Evolutionary conservation across 64 coral and sea anemone genomes (phyloP).

Genomic region (Trachythela sp.): DNA sequence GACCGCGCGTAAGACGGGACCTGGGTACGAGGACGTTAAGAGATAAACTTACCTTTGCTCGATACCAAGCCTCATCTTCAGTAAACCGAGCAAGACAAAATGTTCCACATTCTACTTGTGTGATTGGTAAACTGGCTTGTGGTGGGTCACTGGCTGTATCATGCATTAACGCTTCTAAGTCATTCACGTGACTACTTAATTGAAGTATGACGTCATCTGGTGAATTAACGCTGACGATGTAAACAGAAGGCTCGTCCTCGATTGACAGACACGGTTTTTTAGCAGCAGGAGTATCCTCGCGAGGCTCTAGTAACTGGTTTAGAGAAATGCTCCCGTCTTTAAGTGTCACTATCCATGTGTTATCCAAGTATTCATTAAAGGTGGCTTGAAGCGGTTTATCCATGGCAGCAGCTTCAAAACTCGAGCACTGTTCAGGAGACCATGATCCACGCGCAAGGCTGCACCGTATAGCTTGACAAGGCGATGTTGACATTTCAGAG

Average conservation of each 20-base stretch:
- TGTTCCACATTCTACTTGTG: neutral
- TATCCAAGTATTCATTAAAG: slow-evolving; percentile 31
- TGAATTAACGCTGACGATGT: slow-evolving; percentile 17
- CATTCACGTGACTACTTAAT: slow-evolving; percentile 23
- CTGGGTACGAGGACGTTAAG: too few relatives aligned
- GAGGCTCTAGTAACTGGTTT: neutral
- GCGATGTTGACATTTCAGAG: slow-evolving; percentile 39
- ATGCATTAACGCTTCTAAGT: slow-evolving; percentile 48
- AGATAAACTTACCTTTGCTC: slow-evolving; percentile 54
- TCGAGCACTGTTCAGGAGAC: slow-evolving; percentile 31
- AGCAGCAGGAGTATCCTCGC: neutral
- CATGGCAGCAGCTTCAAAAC: slow-evolving; percentile 40
- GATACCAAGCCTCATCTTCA: slow-evolving; percentile 81
- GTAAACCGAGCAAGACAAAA: slow-evolving; percentile 64
- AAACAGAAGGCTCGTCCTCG: neutral
- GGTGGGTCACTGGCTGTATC: slow-evolving; percentile 42
- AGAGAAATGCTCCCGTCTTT: slow-evolving; percentile 19
- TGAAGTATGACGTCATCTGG: slow-evolving; percentile 50
- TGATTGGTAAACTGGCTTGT: neutral
- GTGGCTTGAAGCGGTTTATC: slow-evolving; percentile 56
- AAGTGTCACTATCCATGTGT: slow-evolving; percentile 42
- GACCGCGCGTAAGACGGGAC: too few relatives aligned
- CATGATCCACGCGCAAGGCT: slow-evolving; percentile 39
- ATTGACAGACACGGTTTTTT: neutral
- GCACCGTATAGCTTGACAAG: slow-evolving; percentile 63